Evolutionary conservation across 1,140 invertebrate genomes (phyloP).

Genomic region (Littorina saxatilis): DNA sequence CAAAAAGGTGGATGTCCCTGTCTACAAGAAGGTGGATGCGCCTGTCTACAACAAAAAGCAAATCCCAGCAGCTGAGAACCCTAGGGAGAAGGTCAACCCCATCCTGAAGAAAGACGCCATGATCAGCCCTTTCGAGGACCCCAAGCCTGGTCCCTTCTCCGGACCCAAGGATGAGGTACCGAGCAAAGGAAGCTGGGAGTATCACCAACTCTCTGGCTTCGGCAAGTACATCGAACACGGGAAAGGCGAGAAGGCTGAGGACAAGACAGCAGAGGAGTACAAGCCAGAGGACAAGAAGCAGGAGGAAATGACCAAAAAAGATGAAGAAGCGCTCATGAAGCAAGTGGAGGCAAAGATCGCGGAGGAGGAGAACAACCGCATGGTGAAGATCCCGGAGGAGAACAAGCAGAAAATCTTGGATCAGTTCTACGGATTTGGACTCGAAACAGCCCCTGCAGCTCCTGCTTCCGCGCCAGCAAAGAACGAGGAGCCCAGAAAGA

Average conservation of each 20-base stretch:
- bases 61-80: background rate
- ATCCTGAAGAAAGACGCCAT: background rate
- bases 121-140: conserved; percentile 37
- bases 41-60: background rate
- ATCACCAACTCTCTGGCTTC: conserved; percentile 10
- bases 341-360: conserved; percentile 38
- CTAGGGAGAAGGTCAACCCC: background rate
- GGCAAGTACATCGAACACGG: conserved; percentile 34
- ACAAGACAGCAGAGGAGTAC: conserved; percentile 1
- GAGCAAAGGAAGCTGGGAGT: background rate
- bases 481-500: conserved; percentile 31
- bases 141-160: conserved; percentile 6
- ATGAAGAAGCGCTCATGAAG: conserved; percentile 41
- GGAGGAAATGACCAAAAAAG: conserved; percentile 4
- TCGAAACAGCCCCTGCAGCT: conserved; percentile 9
- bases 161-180: conserved; percentile 10
- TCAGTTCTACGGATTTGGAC: conserved; percentile 24
- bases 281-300: conserved; percentile 12
- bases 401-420: conserved; percentile 30
- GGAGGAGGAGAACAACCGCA: conserved; percentile 40
- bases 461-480: conserved; percentile 33
- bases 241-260: conserved; percentile 29
- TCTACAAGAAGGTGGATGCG: background rate
- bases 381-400: conserved; percentile 22
- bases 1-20: background rate